Percentiles rank a stretch among this genome's conserved stretches.
These are phyloP conservation scores for Spodoptera frugiperda DNA, from an alignment of 1,140 invertebrate genomes.

Conservation along the genomic window DNA sequence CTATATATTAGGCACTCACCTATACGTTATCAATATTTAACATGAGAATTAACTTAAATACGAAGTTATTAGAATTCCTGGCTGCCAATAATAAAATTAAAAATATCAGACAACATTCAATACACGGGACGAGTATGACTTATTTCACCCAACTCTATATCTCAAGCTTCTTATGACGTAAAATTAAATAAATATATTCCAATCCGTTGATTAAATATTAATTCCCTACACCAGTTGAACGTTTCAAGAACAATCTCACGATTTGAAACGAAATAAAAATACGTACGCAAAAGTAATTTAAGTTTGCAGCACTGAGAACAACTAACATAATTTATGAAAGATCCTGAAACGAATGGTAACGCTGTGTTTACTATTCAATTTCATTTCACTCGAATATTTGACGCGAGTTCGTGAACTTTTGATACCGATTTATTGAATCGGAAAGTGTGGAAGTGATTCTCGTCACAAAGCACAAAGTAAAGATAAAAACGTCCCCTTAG, in stretches of 20 bases:
- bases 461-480: constrained; percentile 6
- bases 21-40: too few relatives aligned
- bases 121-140: too few relatives aligned
- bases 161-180: too few relatives aligned
- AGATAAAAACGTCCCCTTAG: constrained; percentile 28
- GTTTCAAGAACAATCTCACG: constrained; percentile 1
- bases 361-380: constrained; percentile 39
- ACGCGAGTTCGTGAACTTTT: constrained; percentile 8
- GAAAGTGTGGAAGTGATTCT: background rate
- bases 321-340: constrained; percentile 40
- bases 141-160: too few relatives aligned
- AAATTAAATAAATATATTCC: too few relatives aligned
- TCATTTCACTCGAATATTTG: constrained; percentile 34
- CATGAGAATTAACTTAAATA: too few relatives aligned
- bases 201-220: too few relatives aligned
- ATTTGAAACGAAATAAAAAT: constrained; percentile 23
- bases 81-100: too few relatives aligned
- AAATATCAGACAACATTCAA: too few relatives aligned
- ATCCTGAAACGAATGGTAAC: constrained; percentile 12
- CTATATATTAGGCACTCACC: too few relatives aligned
- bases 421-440: constrained; percentile 35
- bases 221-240: too few relatives aligned
- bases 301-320: constrained; percentile 9
- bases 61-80: too few relatives aligned
- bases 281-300: constrained; percentile 27